Conservation (phyloP, 2,888 invertebrate genomes). For the Philopedon plagiatum region DNA sequence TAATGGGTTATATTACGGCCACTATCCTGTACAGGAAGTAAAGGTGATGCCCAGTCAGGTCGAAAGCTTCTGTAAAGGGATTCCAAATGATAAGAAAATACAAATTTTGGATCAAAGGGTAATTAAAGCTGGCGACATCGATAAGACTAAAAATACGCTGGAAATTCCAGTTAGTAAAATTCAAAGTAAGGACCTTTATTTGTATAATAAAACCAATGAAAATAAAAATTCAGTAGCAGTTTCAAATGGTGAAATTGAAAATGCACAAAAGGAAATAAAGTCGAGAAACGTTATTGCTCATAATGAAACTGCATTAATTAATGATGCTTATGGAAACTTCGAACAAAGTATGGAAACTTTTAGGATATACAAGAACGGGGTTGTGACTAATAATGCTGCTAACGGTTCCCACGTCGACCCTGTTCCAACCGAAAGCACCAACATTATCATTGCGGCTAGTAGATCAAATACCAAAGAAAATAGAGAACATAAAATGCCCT, state of each 20-base stretch:
- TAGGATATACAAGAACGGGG: slow-evolving; percentile 23
- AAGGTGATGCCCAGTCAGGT: slow-evolving; percentile 3
- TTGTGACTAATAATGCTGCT: not conserved
- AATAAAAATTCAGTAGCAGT: not conserved
- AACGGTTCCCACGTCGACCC: not conserved
- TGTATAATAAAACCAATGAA: not conserved
- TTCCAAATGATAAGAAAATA: not conserved
- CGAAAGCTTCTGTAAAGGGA: not conserved
- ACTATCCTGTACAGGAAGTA: slow-evolving; percentile 13
- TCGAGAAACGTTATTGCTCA: not conserved
- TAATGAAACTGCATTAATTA: not conserved
- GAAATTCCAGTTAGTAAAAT: not conserved
- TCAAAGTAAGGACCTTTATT: not conserved
- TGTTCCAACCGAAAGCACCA: not conserved
- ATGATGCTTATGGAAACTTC: slow-evolving; percentile 19
- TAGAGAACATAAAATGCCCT: not conserved
- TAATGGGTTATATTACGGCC: slow-evolving; percentile 5
- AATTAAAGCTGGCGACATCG: not conserved
- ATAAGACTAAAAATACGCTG: not conserved
- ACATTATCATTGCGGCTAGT: not conserved
- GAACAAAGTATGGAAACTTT: slow-evolving; percentile 29
- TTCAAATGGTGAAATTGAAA: not conserved
- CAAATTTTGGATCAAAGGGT: slow-evolving; percentile 6
- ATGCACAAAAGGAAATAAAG: not conserved
- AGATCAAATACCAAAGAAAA: not conserved